Conservation (phyloP, 2,797 vertebrate genomes). For the Peromyscus melanophrys region DNA sequence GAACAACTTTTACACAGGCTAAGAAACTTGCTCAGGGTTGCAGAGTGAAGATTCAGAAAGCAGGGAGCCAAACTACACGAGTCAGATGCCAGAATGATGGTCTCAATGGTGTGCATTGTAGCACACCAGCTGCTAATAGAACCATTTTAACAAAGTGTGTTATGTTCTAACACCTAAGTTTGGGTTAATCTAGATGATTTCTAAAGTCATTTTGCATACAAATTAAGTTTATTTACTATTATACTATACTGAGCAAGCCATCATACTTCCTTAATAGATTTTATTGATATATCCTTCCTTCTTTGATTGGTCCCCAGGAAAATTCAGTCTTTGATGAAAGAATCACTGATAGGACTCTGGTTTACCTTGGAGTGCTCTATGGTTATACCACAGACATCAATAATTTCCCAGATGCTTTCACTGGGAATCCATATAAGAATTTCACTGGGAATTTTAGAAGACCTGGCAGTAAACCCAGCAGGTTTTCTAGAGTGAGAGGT, state of each 20-base stretch:
- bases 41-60: neutral
- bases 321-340: neutral
- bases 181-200: constrained; percentile 12
- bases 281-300: neutral
- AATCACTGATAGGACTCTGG: neutral
- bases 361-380: neutral
- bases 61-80: neutral
- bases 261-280: constrained; percentile 41
- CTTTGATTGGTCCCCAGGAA: neutral
- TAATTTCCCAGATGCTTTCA: neutral
- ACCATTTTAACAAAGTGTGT: neutral
- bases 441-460: neutral
- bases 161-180: neutral
- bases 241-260: neutral
- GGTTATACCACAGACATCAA: neutral
- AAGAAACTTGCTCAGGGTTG: neutral
- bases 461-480: neutral
- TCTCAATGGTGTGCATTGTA: neutral
- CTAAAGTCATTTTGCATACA: neutral
- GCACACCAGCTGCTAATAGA: neutral
- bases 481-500: neutral
- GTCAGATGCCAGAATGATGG: neutral
- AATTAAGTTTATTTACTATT: neutral
- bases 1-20: neutral
- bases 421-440: too few species aligned